Percentiles rank a stretch among this genome's conserved stretches.
Evolutionary conservation across 1,140 invertebrate genomes (phyloP).

Genomic region (Xylocopa sonorina): DNA sequence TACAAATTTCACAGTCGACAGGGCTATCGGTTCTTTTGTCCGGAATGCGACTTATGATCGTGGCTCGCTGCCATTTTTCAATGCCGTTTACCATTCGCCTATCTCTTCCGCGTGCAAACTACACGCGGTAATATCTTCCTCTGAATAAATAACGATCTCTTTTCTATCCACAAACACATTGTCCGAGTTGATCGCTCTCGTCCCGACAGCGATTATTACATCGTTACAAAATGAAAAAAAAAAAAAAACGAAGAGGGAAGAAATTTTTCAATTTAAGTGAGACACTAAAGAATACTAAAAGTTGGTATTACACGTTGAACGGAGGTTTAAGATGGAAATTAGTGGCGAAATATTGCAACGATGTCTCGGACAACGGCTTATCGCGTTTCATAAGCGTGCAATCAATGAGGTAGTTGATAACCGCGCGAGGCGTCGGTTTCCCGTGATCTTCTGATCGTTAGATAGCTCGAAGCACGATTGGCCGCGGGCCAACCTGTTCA

Average conservation of each 20-base stretch:
- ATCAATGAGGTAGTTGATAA: constrained; percentile 11
- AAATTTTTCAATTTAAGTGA: too few relatives aligned
- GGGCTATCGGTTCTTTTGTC: neutral
- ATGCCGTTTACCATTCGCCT: neutral
- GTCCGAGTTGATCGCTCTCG: too few relatives aligned
- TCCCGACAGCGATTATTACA: too few relatives aligned
- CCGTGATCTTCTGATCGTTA: neutral
- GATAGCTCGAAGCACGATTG: neutral
- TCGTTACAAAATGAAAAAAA: too few relatives aligned
- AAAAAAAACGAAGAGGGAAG: too few relatives aligned
- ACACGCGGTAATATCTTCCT: neutral
- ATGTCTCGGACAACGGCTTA: neutral
- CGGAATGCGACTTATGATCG: neutral
- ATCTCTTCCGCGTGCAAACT: neutral
- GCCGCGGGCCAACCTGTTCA: neutral
- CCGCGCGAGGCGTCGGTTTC: constrained; percentile 12
- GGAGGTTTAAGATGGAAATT: too few relatives aligned
- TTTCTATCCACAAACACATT: too few relatives aligned
- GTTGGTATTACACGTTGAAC: too few relatives aligned
- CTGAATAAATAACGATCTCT: neutral
- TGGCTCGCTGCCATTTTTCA: neutral
- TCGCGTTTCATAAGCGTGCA: neutral
- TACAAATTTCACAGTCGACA: neutral
- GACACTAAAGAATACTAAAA: too few relatives aligned
- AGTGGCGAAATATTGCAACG: too few relatives aligned